Conservation (phyloP, 2,888 invertebrate species). For the Pharmacophagus antenor region DNA sequence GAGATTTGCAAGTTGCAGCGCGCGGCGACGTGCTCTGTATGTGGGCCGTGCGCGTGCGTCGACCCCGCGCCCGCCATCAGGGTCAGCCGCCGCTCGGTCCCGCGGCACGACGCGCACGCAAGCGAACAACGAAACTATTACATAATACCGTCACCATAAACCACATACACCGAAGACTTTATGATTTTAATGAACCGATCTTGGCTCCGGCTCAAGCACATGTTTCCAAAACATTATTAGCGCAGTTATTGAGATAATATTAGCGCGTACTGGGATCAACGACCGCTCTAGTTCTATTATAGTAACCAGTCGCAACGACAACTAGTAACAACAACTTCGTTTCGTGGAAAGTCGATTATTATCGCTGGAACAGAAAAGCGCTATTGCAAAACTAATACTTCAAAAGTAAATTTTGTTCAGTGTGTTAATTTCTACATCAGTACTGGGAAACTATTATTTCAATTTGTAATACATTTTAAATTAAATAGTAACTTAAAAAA, state of each 20-base stretch:
- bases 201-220: constrained; percentile 51
- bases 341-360: constrained; percentile 49
- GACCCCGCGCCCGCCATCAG: constrained; percentile 76
- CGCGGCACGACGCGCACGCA: constrained; percentile 42
- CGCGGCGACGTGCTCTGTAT: constrained; percentile 62
- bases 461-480: neutral
- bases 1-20: constrained; percentile 69
- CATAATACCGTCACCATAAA: constrained; percentile 30
- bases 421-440: neutral
- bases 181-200: constrained; percentile 33
- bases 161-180: constrained; percentile 10
- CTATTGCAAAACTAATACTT: constrained; percentile 29
- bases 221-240: constrained; percentile 61
- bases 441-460: neutral
- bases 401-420: neutral
- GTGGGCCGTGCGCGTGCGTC: constrained; percentile 71
- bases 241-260: constrained; percentile 66
- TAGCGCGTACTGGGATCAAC: constrained; percentile 56
- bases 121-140: constrained; percentile 29
- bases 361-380: constrained; percentile 38
- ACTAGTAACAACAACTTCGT: constrained; percentile 42
- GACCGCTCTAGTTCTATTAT: constrained; percentile 72
- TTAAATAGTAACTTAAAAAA: neutral
- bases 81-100: constrained; percentile 58
- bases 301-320: constrained; percentile 48